A percentile compares a stretch with the other conserved stretches of the same genome.
Conservation (phyloP, 2,797 vertebrate genomes). For the Brachyrhaphis roseni region DNA sequence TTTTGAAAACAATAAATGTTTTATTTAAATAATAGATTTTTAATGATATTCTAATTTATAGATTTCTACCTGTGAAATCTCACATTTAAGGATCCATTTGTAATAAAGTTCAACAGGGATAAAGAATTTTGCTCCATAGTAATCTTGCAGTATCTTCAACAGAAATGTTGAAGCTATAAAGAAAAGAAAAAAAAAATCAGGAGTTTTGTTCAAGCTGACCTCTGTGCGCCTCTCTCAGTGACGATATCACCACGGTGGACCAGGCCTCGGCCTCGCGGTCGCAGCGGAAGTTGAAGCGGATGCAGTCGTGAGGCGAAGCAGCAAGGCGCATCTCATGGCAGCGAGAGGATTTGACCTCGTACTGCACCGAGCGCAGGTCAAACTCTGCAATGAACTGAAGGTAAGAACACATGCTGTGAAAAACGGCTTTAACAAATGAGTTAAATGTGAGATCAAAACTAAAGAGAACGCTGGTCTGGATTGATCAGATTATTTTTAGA, state of each 20-base stretch:
- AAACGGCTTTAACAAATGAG: not conserved
- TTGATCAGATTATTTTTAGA: not conserved
- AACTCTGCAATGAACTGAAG: conserved; percentile 85
- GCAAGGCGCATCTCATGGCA: conserved; percentile 86
- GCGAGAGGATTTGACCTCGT: conserved; percentile 80
- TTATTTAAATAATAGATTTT: not conserved
- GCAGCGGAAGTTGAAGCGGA: conserved; percentile 87
- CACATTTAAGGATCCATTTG: not conserved
- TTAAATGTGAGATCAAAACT: not conserved
- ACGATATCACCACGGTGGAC: conserved; percentile 89
- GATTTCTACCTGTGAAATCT: not conserved
- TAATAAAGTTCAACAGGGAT: not conserved
- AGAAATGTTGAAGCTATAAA: not conserved
- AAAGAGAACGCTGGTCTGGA: not conserved
- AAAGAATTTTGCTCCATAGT: not conserved
- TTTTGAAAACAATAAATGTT: not conserved
- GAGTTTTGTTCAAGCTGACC: conserved; percentile 69
- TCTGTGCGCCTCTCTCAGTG: conserved; percentile 85
- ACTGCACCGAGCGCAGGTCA: conserved; percentile 84
- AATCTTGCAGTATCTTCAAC: not conserved
- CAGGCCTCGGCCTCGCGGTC: conserved; percentile 91
- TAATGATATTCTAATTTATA: not conserved
- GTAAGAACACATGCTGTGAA: not conserved
- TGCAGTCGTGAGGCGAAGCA: conserved; percentile 78
- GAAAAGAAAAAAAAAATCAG: no score